Percentiles rank a stretch among this genome's conserved stretches.
Evolutionary conservation across 2,113 vertebrate genomes (phyloP).

Genomic region (Probosciger aterrimus): DNA sequence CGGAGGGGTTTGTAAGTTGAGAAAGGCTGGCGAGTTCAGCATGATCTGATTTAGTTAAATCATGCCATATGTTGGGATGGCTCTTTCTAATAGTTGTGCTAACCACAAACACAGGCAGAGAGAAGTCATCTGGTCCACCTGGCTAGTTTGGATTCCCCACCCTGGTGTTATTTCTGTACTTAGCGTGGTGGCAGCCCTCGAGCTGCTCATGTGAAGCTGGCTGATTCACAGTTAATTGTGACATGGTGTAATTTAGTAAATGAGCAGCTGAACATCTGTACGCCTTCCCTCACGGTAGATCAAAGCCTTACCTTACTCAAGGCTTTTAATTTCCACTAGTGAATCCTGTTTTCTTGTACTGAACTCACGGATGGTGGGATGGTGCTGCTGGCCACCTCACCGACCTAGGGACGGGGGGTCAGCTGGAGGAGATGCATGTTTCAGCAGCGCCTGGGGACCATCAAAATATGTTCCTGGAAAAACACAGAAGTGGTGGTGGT

Average conservation of each 20-base stretch:
- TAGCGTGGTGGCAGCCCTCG: slow-evolving; percentile 19
- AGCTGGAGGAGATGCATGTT: background rate
- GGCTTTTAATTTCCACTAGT: slow-evolving; percentile 39
- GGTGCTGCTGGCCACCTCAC: background rate
- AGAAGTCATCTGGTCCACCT: slow-evolving; percentile 40
- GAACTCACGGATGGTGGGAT: background rate
- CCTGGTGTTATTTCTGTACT: background rate
- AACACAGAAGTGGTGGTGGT: background rate
- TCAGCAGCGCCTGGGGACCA: rapidly evolving
- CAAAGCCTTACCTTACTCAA: slow-evolving; percentile 48
- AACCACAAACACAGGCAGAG: slow-evolving; percentile 24
- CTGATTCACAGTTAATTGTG: slow-evolving; percentile 67
- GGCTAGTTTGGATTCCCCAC: slow-evolving; percentile 36
- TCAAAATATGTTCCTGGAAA: background rate
- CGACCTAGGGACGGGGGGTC: background rate
- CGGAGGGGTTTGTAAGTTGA: slow-evolving; percentile 57
- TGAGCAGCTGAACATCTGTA: slow-evolving; percentile 68
- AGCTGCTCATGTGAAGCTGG: slow-evolving; percentile 61
- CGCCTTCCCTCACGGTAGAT: slow-evolving; percentile 52
- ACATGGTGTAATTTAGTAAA: slow-evolving; percentile 69
- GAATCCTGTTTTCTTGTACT: background rate
- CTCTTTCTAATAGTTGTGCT: slow-evolving; percentile 26
- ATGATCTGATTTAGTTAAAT: slow-evolving; percentile 51
- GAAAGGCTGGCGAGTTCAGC: slow-evolving; percentile 46
- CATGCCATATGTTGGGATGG: slow-evolving; percentile 43